Percentiles rank a stretch among this genome's conserved stretches.
These are phyloP conservation scores for Drosophila atripex DNA, from an alignment of 2,888 invertebrate genomes.

Conservation along the genomic window DNA sequence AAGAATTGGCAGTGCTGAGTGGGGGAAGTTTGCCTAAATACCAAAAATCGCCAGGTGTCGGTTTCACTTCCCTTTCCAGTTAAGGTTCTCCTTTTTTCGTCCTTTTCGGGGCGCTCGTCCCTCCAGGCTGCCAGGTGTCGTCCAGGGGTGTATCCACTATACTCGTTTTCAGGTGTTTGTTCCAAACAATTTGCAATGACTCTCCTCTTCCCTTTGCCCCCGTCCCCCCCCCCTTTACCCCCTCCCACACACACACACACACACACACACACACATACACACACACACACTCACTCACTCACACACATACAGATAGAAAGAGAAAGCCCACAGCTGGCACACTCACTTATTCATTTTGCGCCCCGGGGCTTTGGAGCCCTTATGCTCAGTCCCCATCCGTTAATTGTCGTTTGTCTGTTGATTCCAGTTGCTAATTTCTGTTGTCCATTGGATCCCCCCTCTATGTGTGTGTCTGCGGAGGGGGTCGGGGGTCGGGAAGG, in stretches of 20 bases:
- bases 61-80: constrained; percentile 18
- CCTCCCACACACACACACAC: constrained; percentile 5
- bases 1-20: neutral
- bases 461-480: neutral
- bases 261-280: constrained; percentile 2
- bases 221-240: too few species aligned
- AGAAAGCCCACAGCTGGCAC: neutral
- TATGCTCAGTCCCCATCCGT: constrained; percentile 19
- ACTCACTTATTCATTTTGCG: constrained; percentile 47
- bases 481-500: neutral
- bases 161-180: constrained; percentile 21
- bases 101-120: neutral
- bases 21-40: constrained; percentile 27
- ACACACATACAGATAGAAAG: constrained; percentile 1
- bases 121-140: too few species aligned
- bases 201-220: neutral
- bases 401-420: constrained; percentile 49
- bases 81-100: neutral
- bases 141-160: constrained; percentile 8
- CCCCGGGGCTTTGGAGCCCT: neutral
- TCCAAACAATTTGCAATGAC: constrained; percentile 46
- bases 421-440: constrained; percentile 62
- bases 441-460: constrained; percentile 35
- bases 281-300: neutral
- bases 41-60: constrained; percentile 44